A percentile compares a stretch with the other conserved stretches of the same genome.
Evolutionary conservation across 2,888 invertebrate species (phyloP).

Genomic region (Drosophila mayaguana): DNA sequence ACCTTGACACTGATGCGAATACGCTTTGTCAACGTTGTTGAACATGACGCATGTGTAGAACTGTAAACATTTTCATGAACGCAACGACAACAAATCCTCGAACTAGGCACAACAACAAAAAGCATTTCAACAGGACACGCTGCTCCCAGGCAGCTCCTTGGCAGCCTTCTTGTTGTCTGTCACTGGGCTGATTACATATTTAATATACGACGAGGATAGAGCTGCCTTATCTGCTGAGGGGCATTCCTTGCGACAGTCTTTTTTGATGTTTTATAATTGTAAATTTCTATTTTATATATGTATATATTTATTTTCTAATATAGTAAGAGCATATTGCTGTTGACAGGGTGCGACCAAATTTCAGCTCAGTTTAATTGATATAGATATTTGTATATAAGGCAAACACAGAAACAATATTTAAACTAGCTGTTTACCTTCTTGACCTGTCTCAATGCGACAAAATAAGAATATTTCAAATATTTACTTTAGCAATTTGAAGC

Average conservation of each 20-base stretch:
- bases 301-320: neutral
- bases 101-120: slow-evolving; percentile 2
- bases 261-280: neutral
- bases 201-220: slow-evolving; percentile 12
- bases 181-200: slow-evolving; percentile 34
- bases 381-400: neutral
- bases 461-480: neutral
- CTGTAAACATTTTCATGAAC: slow-evolving; percentile 18
- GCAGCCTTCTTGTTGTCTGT: neutral
- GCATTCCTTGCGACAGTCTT: neutral
- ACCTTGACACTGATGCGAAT: slow-evolving; percentile 43
- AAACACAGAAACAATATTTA: slow-evolving; percentile 28
- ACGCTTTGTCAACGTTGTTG: slow-evolving; percentile 54
- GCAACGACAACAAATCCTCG: neutral
- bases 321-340: neutral
- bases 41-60: slow-evolving; percentile 30
- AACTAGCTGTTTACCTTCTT: neutral
- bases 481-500: slow-evolving; percentile 37
- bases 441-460: neutral
- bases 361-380: no score
- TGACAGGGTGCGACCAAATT: no score
- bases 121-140: slow-evolving; percentile 15
- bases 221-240: neutral
- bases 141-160: slow-evolving; percentile 1
- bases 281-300: neutral